phyloP scores from a whole-genome alignment of 23 tunicate genomes.

The Halocynthia aurantium region DNA sequence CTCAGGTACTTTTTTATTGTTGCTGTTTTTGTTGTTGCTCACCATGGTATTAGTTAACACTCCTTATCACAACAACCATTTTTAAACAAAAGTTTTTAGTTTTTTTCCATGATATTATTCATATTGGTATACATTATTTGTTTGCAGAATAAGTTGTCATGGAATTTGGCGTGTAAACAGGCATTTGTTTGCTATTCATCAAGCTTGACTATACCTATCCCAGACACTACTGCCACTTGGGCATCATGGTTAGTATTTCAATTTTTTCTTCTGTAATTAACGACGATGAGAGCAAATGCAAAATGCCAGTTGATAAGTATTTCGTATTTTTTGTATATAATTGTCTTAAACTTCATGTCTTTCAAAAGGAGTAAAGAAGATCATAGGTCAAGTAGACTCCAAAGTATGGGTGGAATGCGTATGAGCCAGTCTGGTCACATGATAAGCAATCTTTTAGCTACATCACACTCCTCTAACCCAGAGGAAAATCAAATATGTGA shows the following conservation, averaged over 20 bases:
- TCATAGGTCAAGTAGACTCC: constrained; percentile 14
- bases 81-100: too few relatives aligned
- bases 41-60: too few relatives aligned
- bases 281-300: not conserved
- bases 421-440: constrained; percentile 64
- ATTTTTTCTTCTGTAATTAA: too few relatives aligned
- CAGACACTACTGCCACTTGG: constrained; percentile 46
- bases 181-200: constrained; percentile 35
- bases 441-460: constrained; percentile 32
- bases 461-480: not conserved
- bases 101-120: too few relatives aligned
- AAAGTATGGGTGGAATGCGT: constrained; percentile 43
- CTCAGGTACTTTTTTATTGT: constrained; percentile 10
- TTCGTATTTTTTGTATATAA: not conserved
- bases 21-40: too few relatives aligned
- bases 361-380: not conserved
- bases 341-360: not conserved
- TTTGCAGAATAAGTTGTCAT: constrained; percentile 38
- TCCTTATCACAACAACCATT: too few relatives aligned
- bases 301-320: not conserved
- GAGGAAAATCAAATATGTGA: constrained; percentile 12
- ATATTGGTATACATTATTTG: not conserved
- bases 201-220: constrained; percentile 35
- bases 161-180: constrained; percentile 31
- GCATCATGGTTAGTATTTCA: constrained; percentile 18